Conservation (phyloP, 2,113 vertebrate genomes). For the Nymphicus hollandicus region DNA sequence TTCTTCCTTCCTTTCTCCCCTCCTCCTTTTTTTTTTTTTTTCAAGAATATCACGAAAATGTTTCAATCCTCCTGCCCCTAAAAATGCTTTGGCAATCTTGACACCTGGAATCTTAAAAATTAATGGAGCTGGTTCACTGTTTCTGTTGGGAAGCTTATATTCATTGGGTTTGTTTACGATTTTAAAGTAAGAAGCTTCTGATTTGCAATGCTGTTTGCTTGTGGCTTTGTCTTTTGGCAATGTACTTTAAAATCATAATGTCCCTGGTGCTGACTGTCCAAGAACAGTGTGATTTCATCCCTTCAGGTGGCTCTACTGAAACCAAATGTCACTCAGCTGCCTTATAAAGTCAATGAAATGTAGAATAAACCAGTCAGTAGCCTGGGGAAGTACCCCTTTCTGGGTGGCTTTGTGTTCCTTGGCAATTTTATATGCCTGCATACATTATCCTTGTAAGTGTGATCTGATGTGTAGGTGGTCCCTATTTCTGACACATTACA, state of each 20-base stretch:
- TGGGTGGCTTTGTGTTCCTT: slow-evolving; percentile 49
- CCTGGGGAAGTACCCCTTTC: slow-evolving; percentile 45
- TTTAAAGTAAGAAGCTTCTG: neutral
- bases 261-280: neutral
- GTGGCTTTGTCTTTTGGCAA: neutral
- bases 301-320: slow-evolving; percentile 39
- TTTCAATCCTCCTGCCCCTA: neutral
- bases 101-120: neutral
- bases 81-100: neutral
- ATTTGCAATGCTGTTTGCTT: neutral
- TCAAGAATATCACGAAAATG: neutral
- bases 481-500: slow-evolving; percentile 56
- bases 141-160: neutral
- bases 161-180: neutral
- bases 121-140: neutral
- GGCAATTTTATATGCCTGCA: slow-evolving; percentile 20
- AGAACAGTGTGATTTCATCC: neutral
- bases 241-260: neutral
- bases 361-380: slow-evolving; percentile 27
- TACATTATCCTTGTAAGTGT: slow-evolving; percentile 58
- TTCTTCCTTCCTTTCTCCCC: neutral
- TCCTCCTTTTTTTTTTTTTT: neutral
- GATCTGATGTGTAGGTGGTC: slow-evolving; percentile 60
- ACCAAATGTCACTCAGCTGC: slow-evolving; percentile 33
- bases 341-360: slow-evolving; percentile 22